Evolutionary conservation across 2,888 invertebrate genomes (phyloP).

Genomic region (Agrilus biguttatus): DNA sequence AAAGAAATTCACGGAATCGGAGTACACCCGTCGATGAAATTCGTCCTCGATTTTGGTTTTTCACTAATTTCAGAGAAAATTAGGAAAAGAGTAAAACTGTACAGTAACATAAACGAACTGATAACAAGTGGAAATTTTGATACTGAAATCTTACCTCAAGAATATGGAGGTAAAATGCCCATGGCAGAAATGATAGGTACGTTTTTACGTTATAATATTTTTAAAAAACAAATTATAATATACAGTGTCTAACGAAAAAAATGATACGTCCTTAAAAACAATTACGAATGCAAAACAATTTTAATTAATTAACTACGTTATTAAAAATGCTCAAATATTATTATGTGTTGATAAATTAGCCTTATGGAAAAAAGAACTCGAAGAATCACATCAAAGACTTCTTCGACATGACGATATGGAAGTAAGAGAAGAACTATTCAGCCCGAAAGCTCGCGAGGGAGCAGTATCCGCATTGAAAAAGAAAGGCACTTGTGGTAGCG

Average conservation of each 20-base stretch:
- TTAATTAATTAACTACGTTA: too few relatives aligned
- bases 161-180: conserved; percentile 72
- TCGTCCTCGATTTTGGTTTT: conserved; percentile 64
- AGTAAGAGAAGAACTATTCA: conserved; percentile 53
- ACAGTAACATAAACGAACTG: conserved; percentile 45
- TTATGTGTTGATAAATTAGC: conserved; percentile 27
- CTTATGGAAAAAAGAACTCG: conserved; percentile 55
- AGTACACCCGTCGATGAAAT: conserved; percentile 58
- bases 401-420: conserved; percentile 55
- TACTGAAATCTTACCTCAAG: conserved; percentile 48
- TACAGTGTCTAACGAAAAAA: too few relatives aligned
- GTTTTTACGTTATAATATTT: conserved; percentile 5
- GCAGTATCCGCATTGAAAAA: conserved; percentile 57
- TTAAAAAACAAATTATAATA: neutral
- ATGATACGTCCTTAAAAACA: too few relatives aligned
- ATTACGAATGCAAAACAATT: too few relatives aligned
- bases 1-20: conserved; percentile 66
- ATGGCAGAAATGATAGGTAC: conserved; percentile 73
- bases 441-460: conserved; percentile 55
- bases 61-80: conserved; percentile 65
- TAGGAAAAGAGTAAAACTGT: conserved; percentile 51
- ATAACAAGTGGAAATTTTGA: conserved; percentile 27
- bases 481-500: conserved; percentile 44
- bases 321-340: too few relatives aligned
- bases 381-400: conserved; percentile 41